Base-by-base conservation (phyloP, 2,113 vertebrate genomes). In the Telmatochromis brichardi region DNA sequence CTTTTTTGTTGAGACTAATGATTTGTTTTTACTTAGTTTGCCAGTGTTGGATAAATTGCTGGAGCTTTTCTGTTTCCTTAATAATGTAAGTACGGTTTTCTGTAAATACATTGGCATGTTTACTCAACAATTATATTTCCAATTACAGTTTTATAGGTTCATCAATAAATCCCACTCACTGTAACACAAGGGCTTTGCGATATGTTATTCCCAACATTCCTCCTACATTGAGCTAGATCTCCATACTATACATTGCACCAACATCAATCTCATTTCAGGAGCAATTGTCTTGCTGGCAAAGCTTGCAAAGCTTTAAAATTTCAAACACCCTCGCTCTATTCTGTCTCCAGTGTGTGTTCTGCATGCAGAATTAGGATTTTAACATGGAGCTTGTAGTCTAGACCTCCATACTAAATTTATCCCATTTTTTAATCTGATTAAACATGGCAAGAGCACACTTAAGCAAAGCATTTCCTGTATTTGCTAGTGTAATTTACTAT, bases 261-360 rank as follows among this genome's bases (percentile, higher is more conserved):
- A 50, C 31, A 93, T 92, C 81, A 92, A 37, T 82, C 85, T 65
- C 35, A 53, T 57, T 47, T 90, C 37, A 79, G 65, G 17, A 54
- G 47, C 80, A 68, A 82, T 57, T 86, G 83, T 83, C 65, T 55
- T 65, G 42, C 68, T 57, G 88, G 80, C 83, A 88, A 76, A 84
- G 50, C 35, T 23, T 4, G 6, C 54, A 42, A 63, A 80, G 51
- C 51, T 85, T 71, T 51, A 81, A 15, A 73, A 58, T 85, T 84
- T 81, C 81, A 86, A 82, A 82, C 68, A 28, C 31, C 58, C 19
- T 31, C 11, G 2, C 12, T 58, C n/a, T 15, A 7, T 21, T 88
- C 23, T 53, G 15, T 55, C 81, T 31, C 14, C 26, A 68, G 19
- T 83, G 58, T 88, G 81, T 88, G 47, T 80, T 40, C 23, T 17